These are phyloP conservation scores for Palythoa heliodiscus DNA, from an alignment of 92 coral and sea anemone species.

Conservation along the genomic window DNA sequence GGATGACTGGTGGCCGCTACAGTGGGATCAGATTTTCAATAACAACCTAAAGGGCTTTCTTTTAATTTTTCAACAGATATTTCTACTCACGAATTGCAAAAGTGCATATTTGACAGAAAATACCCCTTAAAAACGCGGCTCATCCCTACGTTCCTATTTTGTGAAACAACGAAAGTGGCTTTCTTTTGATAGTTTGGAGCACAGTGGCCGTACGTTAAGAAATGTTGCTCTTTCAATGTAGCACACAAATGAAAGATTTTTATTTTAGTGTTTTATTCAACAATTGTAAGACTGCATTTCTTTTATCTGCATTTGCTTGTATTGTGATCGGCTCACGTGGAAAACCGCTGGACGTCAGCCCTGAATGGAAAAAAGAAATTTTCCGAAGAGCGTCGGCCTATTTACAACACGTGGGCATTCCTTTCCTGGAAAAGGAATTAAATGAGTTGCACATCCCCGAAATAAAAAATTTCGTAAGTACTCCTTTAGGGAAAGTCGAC, in stretches of 20 bases:
- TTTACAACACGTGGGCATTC: slow-evolving; percentile 74
- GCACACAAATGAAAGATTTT: neutral
- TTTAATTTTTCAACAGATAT: too few species aligned
- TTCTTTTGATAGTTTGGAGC: too few species aligned
- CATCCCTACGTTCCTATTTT: too few species aligned
- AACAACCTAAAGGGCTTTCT: too few species aligned
- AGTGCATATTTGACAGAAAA: too few species aligned
- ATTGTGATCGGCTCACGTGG: neutral
- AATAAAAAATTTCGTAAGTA: slow-evolving; percentile 59
- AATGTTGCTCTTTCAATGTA: neutral
- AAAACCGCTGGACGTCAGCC: slow-evolving; percentile 29
- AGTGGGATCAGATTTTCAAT: too few species aligned
- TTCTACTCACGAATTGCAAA: too few species aligned
- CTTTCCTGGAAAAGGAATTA: slow-evolving; percentile 74
- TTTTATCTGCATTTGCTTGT: slow-evolving; percentile 1
- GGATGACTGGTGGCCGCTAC: too few species aligned
- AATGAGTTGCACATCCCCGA: slow-evolving; percentile 65
- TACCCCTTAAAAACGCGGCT: too few species aligned
- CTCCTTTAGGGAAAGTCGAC: slow-evolving; percentile 79
- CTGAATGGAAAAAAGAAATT: slow-evolving; percentile 29
- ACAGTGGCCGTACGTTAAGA: too few species aligned
- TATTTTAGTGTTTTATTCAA: neutral
- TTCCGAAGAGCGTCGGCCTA: slow-evolving; percentile 30
- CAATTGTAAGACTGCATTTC: neutral
- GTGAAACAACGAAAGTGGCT: too few species aligned